Evolutionary conservation across 2,888 invertebrate genomes (phyloP).

Genomic region (Liposcelis brunnea): DNA sequence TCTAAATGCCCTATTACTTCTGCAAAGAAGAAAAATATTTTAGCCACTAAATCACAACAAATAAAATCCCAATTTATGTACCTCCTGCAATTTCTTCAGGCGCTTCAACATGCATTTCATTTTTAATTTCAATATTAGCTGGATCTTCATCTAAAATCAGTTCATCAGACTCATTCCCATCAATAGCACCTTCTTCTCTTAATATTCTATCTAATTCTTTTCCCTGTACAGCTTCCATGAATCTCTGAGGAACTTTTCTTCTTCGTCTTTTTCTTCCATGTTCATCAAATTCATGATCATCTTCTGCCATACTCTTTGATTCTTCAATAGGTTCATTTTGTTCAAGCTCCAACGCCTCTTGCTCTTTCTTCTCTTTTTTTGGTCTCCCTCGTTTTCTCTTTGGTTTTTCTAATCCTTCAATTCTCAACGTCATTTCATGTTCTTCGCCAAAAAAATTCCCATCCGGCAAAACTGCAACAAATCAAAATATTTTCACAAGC

Average conservation of each 20-base stretch:
- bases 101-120: conserved; percentile 13
- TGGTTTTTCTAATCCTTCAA: conserved; percentile 46
- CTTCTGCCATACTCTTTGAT: conserved; percentile 20
- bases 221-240: conserved; percentile 36
- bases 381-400: conserved; percentile 52
- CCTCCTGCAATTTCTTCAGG: conserved; percentile 13
- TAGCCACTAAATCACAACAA: conserved; percentile 6
- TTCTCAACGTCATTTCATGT: conserved; percentile 43
- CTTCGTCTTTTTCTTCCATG: neutral
- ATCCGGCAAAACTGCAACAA: conserved; percentile 36
- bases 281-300: conserved; percentile 10
- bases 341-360: conserved; percentile 16
- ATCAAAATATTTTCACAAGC: conserved; percentile 7
- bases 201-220: conserved; percentile 58
- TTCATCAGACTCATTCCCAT: conserved; percentile 31
- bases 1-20: conserved; percentile 51
- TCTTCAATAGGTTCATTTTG: conserved; percentile 17
- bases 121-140: conserved; percentile 22
- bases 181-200: conserved; percentile 51
- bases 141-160: conserved; percentile 11
- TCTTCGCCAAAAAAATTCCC: conserved; percentile 44
- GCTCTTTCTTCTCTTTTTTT: conserved; percentile 34
- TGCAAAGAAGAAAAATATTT: conserved; percentile 14
- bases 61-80: conserved; percentile 3
- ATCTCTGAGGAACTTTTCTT: conserved; percentile 19